Evolutionary conservation across 2,797 vertebrate species (phyloP).

Genomic region (Gambelia wislizenii): DNA sequence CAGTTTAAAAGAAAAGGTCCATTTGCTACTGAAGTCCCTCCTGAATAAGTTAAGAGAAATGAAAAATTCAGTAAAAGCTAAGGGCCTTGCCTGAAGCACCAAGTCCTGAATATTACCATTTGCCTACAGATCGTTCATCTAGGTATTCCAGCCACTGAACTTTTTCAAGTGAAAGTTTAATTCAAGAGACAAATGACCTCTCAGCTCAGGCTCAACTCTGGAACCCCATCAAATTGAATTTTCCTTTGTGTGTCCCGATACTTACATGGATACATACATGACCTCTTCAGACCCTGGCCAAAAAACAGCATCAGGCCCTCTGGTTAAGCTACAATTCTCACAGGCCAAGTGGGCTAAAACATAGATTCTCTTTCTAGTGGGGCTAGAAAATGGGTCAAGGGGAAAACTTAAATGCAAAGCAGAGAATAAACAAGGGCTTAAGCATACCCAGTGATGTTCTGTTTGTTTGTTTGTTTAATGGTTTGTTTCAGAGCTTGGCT

Average conservation of each 20-base stretch:
- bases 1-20: slow-evolving; percentile 29
- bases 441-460: background rate
- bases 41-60: slow-evolving; percentile 25
- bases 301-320: background rate
- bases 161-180: slow-evolving; percentile 28
- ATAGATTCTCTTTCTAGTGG: background rate
- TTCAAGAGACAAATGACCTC: slow-evolving; percentile 12
- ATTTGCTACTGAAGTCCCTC: slow-evolving; percentile 7
- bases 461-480: too few relatives aligned
- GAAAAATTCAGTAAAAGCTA: slow-evolving; percentile 14
- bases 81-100: background rate
- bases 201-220: background rate
- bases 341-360: background rate
- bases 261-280: too few relatives aligned
- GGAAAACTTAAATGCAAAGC: background rate
- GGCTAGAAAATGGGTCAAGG: too few relatives aligned
- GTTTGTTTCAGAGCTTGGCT: too few relatives aligned
- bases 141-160: slow-evolving; percentile 22
- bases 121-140: background rate
- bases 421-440: background rate
- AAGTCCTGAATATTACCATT: background rate
- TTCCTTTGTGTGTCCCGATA: background rate
- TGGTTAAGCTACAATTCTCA: background rate
- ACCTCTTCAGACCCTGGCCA: background rate
- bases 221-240: slow-evolving; percentile 2